Evolutionary conservation across 2,797 vertebrate species (phyloP).

Genomic region (Acanthiza pusilla): DNA sequence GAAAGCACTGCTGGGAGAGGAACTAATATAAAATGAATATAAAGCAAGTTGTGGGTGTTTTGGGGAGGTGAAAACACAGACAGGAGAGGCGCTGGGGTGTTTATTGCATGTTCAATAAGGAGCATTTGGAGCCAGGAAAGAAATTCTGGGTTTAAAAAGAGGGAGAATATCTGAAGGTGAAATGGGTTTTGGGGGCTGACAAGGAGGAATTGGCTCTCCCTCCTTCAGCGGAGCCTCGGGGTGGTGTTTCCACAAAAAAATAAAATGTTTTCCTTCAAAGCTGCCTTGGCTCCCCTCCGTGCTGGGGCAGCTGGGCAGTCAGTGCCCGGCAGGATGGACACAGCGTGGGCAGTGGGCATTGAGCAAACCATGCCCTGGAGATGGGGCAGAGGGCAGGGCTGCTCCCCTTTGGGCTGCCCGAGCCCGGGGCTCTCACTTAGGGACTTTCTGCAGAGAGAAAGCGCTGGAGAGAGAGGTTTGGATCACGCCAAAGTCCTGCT

Average conservation of each 20-base stretch:
- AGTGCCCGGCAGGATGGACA: background rate
- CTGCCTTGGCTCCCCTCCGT: background rate
- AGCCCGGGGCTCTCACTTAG: background rate
- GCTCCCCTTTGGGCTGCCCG: background rate
- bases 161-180: background rate
- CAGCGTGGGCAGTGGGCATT: rapidly evolving
- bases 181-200: background rate
- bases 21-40: background rate
- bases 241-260: background rate
- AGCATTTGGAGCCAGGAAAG: background rate
- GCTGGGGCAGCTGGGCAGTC: background rate
- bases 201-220: background rate
- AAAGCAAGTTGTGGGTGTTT: background rate
- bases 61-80: background rate
- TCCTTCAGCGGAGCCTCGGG: background rate
- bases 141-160: background rate
- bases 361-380: background rate
- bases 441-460: background rate
- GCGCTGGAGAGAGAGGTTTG: background rate
- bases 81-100: background rate
- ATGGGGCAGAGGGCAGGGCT: background rate
- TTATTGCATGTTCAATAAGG: background rate
- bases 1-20: background rate
- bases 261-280: background rate
- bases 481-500: background rate